Conservation (phyloP, 2,888 invertebrate genomes). For the Drosophila paranaensis region DNA sequence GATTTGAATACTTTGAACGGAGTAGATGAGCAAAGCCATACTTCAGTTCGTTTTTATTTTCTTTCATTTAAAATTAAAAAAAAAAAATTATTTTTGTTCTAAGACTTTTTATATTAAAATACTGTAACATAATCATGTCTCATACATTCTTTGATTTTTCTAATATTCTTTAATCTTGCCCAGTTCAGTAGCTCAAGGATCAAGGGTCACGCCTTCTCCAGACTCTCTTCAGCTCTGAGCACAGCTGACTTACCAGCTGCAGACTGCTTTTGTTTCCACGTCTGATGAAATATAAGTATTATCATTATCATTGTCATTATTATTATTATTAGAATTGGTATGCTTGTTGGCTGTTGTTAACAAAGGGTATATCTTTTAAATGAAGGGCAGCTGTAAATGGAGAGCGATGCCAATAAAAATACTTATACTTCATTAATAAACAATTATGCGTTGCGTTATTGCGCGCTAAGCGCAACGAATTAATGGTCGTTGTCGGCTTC, state of each 20-base stretch:
- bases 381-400: slow-evolving; percentile 1
- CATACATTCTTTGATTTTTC: too few species aligned
- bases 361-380: background rate
- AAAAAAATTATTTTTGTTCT: too few species aligned
- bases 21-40: too few species aligned
- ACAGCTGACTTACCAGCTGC: background rate
- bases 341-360: background rate
- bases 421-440: slow-evolving; percentile 89
- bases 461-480: slow-evolving; percentile 76
- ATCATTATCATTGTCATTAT: background rate
- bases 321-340: background rate
- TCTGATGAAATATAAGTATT: background rate
- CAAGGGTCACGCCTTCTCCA: background rate
- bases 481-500: slow-evolving; percentile 76
- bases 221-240: background rate
- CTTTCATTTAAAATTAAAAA: too few species aligned
- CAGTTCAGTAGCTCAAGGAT: too few species aligned
- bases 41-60: too few species aligned
- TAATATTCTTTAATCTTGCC: too few species aligned
- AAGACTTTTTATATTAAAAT: too few species aligned
- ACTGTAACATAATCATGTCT: too few species aligned
- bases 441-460: slow-evolving; percentile 85
- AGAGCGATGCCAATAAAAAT: slow-evolving; percentile 86
- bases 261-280: background rate
- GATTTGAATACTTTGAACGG: too few species aligned